Base-by-base conservation (phyloP, 2,113 vertebrate genomes). In the Corvus moneduloides region DNA sequence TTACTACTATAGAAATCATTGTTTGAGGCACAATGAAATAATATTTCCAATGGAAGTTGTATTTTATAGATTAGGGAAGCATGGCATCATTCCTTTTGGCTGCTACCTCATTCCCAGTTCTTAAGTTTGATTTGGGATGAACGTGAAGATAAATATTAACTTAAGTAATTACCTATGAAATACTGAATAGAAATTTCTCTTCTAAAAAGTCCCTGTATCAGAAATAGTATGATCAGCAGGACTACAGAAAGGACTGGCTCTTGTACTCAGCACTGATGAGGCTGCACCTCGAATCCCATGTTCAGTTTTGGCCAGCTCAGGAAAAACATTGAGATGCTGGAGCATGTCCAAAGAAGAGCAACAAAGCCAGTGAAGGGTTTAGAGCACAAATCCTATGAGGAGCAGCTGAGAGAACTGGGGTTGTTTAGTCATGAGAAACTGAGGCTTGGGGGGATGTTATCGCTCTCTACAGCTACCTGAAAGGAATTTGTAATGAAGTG, bases 211-310 rank as follows among this genome's bases (percentile, higher is more conserved):
- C n/a, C 24, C 41, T 44, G 4, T 61, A 16, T 52, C 27, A 61
- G 33, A 68, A 87, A 39, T 6, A 33, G 9, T 16, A 26, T 24
- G 22, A 52, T n/a, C 39, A 83, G 18, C 17, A 71, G 56, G 21
- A 58, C 19, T 24, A 58, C 27, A 48, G 20, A 56, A 58, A 37
- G 7, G 3, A 71, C 10, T 28, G 9, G 7, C 18, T 26, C 17
- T n/a, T 56, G 35, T 63, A 23, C 14, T 82, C 6, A 8, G 37
- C 51, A 58, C 15, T 6, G 5, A n/a, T 52, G 35, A 71, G 44
- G 37, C 24, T 26, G 4, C 18, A 64, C 13, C 30, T 82, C 1
- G 0, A 63, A 58, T 82, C 9, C n/a, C 6, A 2, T 30, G n/a
- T 28, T 61, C 28, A 54, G 27, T 46, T 67, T 74, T 59, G 44